Evolutionary conservation across 2,888 invertebrate genomes (phyloP).

Genomic region (Bembecia ichneumoniformis): DNA sequence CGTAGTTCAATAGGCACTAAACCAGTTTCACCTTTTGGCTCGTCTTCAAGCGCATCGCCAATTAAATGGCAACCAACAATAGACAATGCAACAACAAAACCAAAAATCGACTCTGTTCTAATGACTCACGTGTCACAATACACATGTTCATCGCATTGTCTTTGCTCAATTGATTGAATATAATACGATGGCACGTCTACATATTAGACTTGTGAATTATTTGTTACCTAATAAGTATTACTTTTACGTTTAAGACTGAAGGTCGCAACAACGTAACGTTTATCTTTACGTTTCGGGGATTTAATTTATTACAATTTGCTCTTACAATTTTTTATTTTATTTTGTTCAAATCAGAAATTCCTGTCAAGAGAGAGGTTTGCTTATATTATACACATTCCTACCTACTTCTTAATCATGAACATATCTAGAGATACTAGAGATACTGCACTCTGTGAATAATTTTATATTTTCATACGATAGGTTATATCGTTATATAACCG

Average conservation of each 20-base stretch:
- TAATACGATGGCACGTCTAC: slow-evolving; percentile 12
- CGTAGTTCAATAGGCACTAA: background rate
- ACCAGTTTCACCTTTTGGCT: slow-evolving; percentile 44
- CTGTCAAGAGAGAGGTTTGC: too few relatives aligned
- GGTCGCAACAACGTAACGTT: background rate
- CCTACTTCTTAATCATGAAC: too few relatives aligned
- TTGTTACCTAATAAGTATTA: slow-evolving; percentile 3
- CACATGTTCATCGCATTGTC: slow-evolving; percentile 59
- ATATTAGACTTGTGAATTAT: slow-evolving; percentile 4
- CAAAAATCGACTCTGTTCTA: slow-evolving; percentile 50
- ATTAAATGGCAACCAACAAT: slow-evolving; percentile 37
- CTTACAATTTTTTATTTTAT: too few relatives aligned
- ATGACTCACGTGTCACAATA: slow-evolving; percentile 68
- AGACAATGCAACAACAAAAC: slow-evolving; percentile 65
- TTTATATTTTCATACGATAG: too few relatives aligned
- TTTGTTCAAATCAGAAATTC: too few relatives aligned
- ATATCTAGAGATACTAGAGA: too few relatives aligned
- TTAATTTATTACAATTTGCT: too few relatives aligned
- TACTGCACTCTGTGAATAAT: too few relatives aligned
- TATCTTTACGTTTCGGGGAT: too few relatives aligned
- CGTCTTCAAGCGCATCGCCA: slow-evolving; percentile 39
- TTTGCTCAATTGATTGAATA: slow-evolving; percentile 31
- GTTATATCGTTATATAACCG: too few relatives aligned
- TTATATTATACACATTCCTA: too few relatives aligned
- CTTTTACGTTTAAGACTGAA: background rate